Percentiles rank a stretch among this genome's conserved stretches.
phyloP scores from a whole-genome alignment of 2,113 vertebrate genomes.

The Dolichotis patagonum region DNA sequence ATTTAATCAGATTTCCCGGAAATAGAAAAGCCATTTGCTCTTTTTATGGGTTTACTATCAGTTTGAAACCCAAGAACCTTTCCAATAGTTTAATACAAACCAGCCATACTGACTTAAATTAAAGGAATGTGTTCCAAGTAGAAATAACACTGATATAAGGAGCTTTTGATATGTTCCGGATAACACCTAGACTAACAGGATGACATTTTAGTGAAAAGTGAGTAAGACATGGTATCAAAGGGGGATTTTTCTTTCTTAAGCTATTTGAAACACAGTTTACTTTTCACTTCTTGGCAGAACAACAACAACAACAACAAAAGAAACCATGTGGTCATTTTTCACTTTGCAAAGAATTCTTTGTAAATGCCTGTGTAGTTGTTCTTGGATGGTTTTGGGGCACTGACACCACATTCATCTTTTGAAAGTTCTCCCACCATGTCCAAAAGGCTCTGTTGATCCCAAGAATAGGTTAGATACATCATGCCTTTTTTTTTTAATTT shows the following conservation, averaged over 20 bases:
- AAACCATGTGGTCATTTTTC: conserved; percentile 64
- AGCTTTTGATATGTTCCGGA: conserved; percentile 75
- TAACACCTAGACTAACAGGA: conserved; percentile 83
- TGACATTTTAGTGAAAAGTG: conserved; percentile 81
- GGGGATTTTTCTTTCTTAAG: conserved; percentile 74
- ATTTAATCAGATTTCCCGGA: conserved; percentile 84
- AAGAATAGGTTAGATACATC: background rate
- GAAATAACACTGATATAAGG: conserved; percentile 85
- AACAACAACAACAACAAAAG: conserved; percentile 64
- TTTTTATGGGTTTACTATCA: conserved; percentile 86
- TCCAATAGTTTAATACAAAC: conserved; percentile 87
- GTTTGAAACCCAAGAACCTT: conserved; percentile 84
- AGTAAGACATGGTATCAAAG: conserved; percentile 78
- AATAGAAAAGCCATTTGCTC: conserved; percentile 86
- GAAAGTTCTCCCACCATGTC: conserved; percentile 67
- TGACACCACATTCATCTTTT: conserved; percentile 70
- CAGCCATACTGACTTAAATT: conserved; percentile 83
- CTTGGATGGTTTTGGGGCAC: conserved; percentile 71
- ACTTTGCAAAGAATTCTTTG: conserved; percentile 72
- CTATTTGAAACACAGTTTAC: conserved; percentile 66
- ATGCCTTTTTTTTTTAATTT: too few species aligned
- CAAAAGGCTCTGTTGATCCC: conserved; percentile 53
- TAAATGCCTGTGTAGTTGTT: conserved; percentile 76
- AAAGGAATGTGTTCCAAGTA: conserved; percentile 85
- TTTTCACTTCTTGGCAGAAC: conserved; percentile 70